Evolutionary conservation across 2,888 invertebrate genomes (phyloP), one percentile per base, ranked within the genome.

Genomic region (Lypha dubia): DNA sequence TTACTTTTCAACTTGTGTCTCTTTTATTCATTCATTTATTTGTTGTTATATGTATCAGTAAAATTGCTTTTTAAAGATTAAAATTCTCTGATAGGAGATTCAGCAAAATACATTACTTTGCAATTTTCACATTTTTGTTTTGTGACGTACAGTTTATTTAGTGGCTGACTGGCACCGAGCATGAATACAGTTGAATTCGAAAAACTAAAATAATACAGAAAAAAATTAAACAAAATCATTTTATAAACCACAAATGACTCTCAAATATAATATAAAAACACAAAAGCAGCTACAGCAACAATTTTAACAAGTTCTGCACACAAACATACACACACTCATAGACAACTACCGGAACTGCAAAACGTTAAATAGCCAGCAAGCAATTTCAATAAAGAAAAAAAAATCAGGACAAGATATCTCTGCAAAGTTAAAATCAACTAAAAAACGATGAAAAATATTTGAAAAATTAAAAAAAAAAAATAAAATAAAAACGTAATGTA

Each of bases 71-170:
- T 41, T 60, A 76, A 80, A 80, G 79, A 84, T 84, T 76, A 73
- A 80, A 84, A 63, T 77, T 28, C 41, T 68, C 15, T 28, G 80
- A 84, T 84, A 80, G 76, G 60, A 76, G 62, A 60, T 80, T 62
- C 60, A 80, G 73, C 53, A 76, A 80, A 77, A 84, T 46, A 76
- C 73, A 84, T 80, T 80, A 84, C 76, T 80, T 84, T 80, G 84
- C 80, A 84, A 73, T 84, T 80, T 84, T 80, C 76, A 77, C 76
- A 77, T 68, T 84, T 70, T 67, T 70, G 41, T 20, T 46, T 22
- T 71, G 28, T 56, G 67, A 68, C 41, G 17, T 67, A 60, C 41
- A 51, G 17, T 62, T 68, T 63, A 49, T 63, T 74, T 74, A 60
- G 44, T 80, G 80, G 51, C 56, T 68, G 74, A 32, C 60, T 68